Base-by-base conservation (phyloP, 2,888 invertebrate species). In the Thysanoteuthis rhombus region DNA sequence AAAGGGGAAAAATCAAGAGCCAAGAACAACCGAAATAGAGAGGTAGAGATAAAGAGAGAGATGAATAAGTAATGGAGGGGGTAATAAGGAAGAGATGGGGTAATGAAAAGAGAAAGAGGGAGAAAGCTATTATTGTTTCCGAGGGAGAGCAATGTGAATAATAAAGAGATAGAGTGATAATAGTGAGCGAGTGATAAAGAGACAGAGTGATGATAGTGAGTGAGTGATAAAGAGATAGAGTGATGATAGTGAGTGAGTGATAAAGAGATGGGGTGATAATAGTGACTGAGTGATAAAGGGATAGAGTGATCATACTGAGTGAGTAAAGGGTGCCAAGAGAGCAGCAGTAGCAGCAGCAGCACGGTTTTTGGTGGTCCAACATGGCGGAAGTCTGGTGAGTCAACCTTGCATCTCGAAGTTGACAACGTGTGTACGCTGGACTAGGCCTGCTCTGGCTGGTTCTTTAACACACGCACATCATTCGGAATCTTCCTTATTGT, bases 391-490 rank as follows among this genome's bases (percentile, higher is more conserved):
- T 28, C 39, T 40, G 22, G 90, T 90, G 90, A 90, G 39, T 90
- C 90, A 90, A 40, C 90, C 38, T 90, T 40, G 40, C 90, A 40
- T 90, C 39, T 90, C 40, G 90, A 39, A n/a, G 90, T 39, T 90
- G 90, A 40, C 90, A 90, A 90, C 90, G 90, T 90, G 90, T 90
- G 40, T 52, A 52, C 52, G 40, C 28, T 36, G 39, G 38, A 28
- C 28, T 90, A 39, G 40, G 38, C 90, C 90, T 90, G 90, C 90
- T 36, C 40, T 90, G 38, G 22, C 90, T 90, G 90, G 90, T 40
- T 90, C 40, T 90, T 90, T 90, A 38, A 90, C 90, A 40, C 90
- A 90, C 90, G 40, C 90, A 90, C 32, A 28, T 90, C 38, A 90
- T 40, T 90, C 28, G 40, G 90, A 90, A 90, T 39, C 39, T 90